Percentiles rank a stretch among this genome's conserved stretches.
These are phyloP conservation scores for Allolobophora icterica DNA, from an alignment of 2,888 invertebrate genomes.

Conservation along the genomic window DNA sequence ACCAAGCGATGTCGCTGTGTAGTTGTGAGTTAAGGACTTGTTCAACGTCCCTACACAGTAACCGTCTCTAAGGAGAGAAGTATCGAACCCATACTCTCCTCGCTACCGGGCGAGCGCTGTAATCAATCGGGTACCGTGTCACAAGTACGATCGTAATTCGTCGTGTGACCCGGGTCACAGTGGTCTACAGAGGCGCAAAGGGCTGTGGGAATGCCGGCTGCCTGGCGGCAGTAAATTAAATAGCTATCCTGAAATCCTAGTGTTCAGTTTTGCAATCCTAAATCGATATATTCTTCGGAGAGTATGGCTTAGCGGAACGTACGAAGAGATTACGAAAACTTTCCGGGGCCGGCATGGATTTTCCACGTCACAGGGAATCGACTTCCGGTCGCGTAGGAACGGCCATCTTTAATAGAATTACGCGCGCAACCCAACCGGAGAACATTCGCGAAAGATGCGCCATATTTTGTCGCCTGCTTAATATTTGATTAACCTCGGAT, in stretches of 20 bases:
- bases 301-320: background rate
- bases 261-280: background rate
- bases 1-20: too few species aligned
- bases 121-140: too few species aligned
- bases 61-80: too few species aligned
- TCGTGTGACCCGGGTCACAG: background rate
- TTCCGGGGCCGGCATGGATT: background rate
- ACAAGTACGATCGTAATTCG: background rate
- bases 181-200: background rate
- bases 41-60: too few species aligned
- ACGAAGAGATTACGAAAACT: background rate
- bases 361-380: background rate
- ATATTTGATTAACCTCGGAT: conserved; percentile 17
- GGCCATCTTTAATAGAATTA: background rate
- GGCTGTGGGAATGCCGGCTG: background rate
- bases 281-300: background rate
- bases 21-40: too few species aligned
- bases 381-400: background rate
- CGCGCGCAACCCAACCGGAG: background rate
- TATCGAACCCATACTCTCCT: too few species aligned
- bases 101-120: too few species aligned
- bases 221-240: background rate
- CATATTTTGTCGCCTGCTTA: background rate
- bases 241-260: background rate
- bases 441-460: background rate